Evolutionary conservation across 2,113 vertebrate genomes (phyloP).

Genomic region (Ceyx melanurus): DNA sequence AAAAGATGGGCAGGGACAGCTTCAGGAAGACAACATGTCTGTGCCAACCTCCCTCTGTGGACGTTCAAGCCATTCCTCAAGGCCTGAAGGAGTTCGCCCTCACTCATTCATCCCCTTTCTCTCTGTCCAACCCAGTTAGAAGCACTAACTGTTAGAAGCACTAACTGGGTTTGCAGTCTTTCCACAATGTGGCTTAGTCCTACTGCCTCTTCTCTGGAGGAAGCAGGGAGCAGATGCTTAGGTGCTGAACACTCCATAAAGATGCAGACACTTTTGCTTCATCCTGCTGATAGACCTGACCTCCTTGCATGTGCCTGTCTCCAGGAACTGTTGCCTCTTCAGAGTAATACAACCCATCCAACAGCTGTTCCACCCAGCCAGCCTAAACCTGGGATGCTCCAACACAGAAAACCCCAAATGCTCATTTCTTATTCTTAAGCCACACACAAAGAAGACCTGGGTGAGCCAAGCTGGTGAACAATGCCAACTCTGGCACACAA

Average conservation of each 20-base stretch:
- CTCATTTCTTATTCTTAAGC: neutral
- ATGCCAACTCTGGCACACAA: fast-evolving
- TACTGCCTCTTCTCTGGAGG: neutral
- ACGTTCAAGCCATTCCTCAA: neutral
- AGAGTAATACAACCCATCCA: fast-evolving
- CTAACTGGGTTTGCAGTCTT: neutral
- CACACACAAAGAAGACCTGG: neutral
- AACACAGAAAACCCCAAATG: fast-evolving
- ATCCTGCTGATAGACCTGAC: fast-evolving
- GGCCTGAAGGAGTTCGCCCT: fast-evolving
- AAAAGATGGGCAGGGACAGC: neutral
- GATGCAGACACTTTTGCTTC: neutral
- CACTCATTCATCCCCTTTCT: fast-evolving
- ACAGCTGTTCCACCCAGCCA: neutral
- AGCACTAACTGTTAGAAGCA: no score
- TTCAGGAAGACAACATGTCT: neutral
- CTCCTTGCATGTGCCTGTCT: fast-evolving
- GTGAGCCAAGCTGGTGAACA: fast-evolving
- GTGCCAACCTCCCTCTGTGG: neutral
- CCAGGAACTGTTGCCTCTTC: neutral
- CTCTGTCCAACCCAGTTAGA: neutral
- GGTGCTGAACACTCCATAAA: fast-evolving
- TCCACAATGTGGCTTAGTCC: fast-evolving
- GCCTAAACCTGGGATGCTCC: neutral
- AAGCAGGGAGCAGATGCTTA: neutral